Percentiles rank a stretch among this genome's conserved stretches.
These are phyloP conservation scores for Lasioglossum pauxillum DNA, from an alignment of 2,888 invertebrate species.

Conservation along the genomic window DNA sequence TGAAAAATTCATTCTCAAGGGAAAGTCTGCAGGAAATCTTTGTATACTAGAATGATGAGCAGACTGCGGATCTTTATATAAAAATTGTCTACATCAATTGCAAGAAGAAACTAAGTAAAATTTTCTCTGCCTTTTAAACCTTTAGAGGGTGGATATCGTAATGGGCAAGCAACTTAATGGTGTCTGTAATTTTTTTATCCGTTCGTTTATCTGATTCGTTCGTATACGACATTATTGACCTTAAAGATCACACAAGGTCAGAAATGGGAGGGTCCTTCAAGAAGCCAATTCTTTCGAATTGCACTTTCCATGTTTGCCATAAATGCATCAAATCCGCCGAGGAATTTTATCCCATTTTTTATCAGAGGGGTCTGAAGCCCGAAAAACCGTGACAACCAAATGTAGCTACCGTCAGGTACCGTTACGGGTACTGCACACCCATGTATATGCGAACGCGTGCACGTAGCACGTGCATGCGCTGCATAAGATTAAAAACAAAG, in stretches of 20 bases:
- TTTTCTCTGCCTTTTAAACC: too few species aligned
- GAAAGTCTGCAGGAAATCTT: neutral
- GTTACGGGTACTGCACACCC: constrained; percentile 53
- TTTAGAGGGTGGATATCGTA: too few species aligned
- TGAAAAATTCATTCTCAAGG: neutral
- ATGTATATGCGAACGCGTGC: constrained; percentile 21
- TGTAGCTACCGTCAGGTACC: constrained; percentile 55
- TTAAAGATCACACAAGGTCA: too few species aligned
- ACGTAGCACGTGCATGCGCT: constrained; percentile 56
- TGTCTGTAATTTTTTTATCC: too few species aligned
- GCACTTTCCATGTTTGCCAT: neutral
- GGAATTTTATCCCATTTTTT: neutral
- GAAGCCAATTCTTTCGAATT: neutral
- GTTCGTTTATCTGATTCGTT: too few species aligned
- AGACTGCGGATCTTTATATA: neutral
- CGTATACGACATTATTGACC: too few species aligned
- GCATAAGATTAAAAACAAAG: constrained; percentile 51
- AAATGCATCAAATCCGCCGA: neutral
- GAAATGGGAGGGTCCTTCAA: too few species aligned
- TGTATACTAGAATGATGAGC: too few species aligned
- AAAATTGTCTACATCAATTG: neutral
- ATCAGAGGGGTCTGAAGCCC: constrained; percentile 22
- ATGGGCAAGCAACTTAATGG: too few species aligned
- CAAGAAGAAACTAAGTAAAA: neutral
- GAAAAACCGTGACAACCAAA: constrained; percentile 36